A percentile compares a stretch with the other conserved stretches of the same genome.
phyloP scores from a whole-genome alignment of 2,888 invertebrate species.

The Agonum fuliginosum region DNA sequence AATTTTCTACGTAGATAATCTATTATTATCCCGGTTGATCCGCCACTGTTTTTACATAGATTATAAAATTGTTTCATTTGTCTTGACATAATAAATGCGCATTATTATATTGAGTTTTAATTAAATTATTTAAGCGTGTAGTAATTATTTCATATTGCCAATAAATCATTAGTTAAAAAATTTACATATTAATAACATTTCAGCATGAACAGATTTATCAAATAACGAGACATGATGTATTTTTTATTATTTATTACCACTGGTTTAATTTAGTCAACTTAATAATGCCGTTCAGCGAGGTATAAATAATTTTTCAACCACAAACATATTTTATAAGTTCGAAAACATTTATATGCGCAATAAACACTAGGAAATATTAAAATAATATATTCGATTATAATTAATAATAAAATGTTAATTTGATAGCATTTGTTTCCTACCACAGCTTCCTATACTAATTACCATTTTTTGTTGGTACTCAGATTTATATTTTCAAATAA shows the following conservation, averaged over 20 bases:
- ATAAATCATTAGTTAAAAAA: conserved; percentile 49
- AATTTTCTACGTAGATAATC: too few relatives aligned
- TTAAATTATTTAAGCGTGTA: conserved; percentile 45
- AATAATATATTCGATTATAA: too few relatives aligned
- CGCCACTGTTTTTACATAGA: background rate
- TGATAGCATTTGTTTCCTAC: too few relatives aligned
- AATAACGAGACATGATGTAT: conserved; percentile 34
- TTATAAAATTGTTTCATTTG: background rate
- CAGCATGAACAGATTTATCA: conserved; percentile 47
- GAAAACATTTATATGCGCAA: background rate
- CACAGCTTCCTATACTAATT: too few relatives aligned
- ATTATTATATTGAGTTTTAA: conserved; percentile 38
- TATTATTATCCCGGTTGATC: too few relatives aligned
- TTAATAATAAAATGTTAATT: too few relatives aligned
- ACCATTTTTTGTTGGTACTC: too few relatives aligned
- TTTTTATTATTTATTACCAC: conserved; percentile 34
- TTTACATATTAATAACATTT: conserved; percentile 53
- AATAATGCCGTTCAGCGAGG: background rate
- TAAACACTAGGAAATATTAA: too few relatives aligned
- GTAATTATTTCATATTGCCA: conserved; percentile 49
- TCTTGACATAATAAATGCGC: conserved; percentile 14
- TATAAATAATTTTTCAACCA: background rate
- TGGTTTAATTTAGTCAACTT: conserved; percentile 3
- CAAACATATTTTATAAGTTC: background rate
- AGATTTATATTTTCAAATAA: conserved; percentile 33